Conservation (phyloP, 2,113 vertebrate genomes). For the Turnix velox region DNA sequence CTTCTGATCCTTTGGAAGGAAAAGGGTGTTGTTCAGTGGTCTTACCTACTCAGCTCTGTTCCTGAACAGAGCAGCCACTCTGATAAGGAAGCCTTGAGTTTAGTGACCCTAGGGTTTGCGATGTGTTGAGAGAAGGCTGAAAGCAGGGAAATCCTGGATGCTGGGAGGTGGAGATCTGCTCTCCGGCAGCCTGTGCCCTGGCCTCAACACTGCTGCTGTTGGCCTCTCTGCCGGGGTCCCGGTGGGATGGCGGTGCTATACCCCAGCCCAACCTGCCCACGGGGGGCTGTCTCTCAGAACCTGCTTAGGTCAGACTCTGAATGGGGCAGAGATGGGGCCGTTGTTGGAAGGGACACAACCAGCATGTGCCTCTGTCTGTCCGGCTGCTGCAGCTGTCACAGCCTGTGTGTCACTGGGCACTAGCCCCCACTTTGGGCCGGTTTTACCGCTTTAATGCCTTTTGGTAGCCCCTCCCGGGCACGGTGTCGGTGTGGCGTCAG, state of each 20-base stretch:
- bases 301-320: too few species aligned
- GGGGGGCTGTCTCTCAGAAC: neutral
- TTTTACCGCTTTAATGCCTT: neutral
- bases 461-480: fast-evolving
- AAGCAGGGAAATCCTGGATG: neutral
- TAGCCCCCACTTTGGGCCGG: fast-evolving
- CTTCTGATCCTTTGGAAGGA: neutral
- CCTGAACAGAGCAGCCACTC: neutral
- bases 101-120: neutral
- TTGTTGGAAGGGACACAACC: neutral
- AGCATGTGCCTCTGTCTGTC: neutral
- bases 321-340: neutral
- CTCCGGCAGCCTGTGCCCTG: neutral
- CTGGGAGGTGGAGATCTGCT: neutral
- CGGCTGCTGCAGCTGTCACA: too few species aligned
- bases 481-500: fast-evolving
- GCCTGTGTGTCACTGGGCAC: neutral
- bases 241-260: too few species aligned
- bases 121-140: neutral
- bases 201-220: neutral
- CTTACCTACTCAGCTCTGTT: neutral
- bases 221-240: too few species aligned
- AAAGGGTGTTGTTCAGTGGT: neutral
- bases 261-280: too few species aligned
- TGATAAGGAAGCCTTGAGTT: neutral